Evolutionary conservation across 37 sponge, comb jelly and placozoan species (phyloP), one percentile per base, ranked within the genome.

Genomic region (Halichondria panicea): DNA sequence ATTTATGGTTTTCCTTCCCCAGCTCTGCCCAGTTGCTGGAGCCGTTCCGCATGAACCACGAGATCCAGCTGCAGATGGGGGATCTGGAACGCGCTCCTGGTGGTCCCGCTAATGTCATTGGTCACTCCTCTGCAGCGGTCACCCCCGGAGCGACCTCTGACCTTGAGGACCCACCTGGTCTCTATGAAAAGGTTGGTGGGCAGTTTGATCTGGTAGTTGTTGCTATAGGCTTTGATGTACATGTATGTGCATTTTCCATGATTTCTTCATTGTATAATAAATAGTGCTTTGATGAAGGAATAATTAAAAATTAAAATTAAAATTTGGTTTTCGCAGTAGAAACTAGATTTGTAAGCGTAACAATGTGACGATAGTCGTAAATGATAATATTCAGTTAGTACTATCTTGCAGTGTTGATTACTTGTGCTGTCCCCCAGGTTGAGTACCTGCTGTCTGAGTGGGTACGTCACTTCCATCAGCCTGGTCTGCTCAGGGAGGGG

Each of bases 371-470:
- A n/a, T n/a, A n/a, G n/a, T n/a, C n/a, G n/a, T n/a, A n/a, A n/a
- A n/a, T n/a, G n/a, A n/a, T n/a, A n/a, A n/a, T n/a, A n/a, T n/a
- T n/a, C n/a, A n/a, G 34, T 64, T 64, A 6, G 22, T 6, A 33
- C 34, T 36, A 64, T 22, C 34, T 7, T 7, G 2, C 9, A 2
- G 5, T 64, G 34, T 66, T 56, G 6, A 12, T 30, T 19, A 30
- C 74, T 27, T 11, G 12, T 24, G 22, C 46, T 18, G 12, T n/a
- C n/a, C n/a, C n/a, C n/a, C n/a, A 92, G 93, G 95, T 96, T 70
- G 97, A 96, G 79, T 91, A 88, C 43, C 60, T 96, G 65, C 77
- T 96, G 61, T 90, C 94, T 8, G 97, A 96, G 80, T 96, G 97
- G 97, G 97, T 96, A 33, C 76, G 97, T 0, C 86, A 86, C 50